phyloP scores from a whole-genome alignment of 2,113 vertebrate genomes.

The Chelonoidis abingdonii region DNA sequence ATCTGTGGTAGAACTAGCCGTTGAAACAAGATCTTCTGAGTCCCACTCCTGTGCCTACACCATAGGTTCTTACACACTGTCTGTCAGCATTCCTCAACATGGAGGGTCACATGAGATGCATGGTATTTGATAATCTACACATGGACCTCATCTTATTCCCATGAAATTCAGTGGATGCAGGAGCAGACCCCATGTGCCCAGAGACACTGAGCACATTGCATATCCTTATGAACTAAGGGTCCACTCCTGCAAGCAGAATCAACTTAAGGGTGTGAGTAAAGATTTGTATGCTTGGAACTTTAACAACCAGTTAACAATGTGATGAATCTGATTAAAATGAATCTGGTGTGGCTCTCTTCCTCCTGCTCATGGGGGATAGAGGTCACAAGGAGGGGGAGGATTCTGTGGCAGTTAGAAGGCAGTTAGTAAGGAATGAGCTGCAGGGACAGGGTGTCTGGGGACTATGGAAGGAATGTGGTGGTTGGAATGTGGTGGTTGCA shows the following conservation, averaged over 20 bases:
- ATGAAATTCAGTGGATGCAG: background rate
- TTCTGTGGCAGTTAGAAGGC: background rate
- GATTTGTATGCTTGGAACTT: background rate
- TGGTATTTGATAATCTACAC: background rate
- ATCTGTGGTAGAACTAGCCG: background rate
- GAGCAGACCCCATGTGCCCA: background rate
- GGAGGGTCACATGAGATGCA: background rate
- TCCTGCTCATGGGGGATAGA: background rate
- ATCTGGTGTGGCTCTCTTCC: background rate
- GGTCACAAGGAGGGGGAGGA: background rate
- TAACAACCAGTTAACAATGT: background rate
- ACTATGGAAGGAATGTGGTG: background rate
- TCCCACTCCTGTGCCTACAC: background rate
- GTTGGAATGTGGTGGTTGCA: background rate
- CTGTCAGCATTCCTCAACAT: background rate
- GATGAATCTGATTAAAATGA: background rate
- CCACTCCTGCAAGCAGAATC: background rate
- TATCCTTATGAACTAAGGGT: background rate
- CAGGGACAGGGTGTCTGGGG: background rate
- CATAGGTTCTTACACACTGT: background rate
- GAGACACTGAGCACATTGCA: background rate
- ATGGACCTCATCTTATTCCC: background rate
- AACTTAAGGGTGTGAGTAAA: background rate
- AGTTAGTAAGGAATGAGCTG: background rate
- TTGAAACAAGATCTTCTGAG: background rate